Base-by-base conservation (phyloP, 2,113 vertebrate genomes). In the Columbina picui region DNA sequence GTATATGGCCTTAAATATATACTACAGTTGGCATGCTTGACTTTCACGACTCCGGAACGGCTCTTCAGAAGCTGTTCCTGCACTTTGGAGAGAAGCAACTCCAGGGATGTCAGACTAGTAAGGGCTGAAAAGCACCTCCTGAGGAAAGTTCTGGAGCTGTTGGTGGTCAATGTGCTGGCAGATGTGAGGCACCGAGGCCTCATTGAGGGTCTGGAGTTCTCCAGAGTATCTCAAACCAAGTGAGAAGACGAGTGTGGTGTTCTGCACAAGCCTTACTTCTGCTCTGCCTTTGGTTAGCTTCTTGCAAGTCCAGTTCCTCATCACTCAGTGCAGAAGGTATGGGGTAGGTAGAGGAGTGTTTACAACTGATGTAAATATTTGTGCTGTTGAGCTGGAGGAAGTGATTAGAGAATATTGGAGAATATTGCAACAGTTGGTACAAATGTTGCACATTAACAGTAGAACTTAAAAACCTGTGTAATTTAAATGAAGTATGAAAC, bases 401-500 rank as follows among this genome's bases (percentile, higher is more conserved):
- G 93, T n/a, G 80, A 89, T 47, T 38, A 36, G 86, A 93, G 60
- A 82, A 55, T 59, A 56, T 32, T 38, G 43, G 86, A 93, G 60
- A 82, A 55, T 59, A 56, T 32, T 74, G 85, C 79, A 89, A 59
- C 87, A 73, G 78, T 52, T 75, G 52, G 53, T 81, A 87, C 26
- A 87, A 80, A 77, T 43, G 91, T 85, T 93, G 94, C 74, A 49
- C 1, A 1, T 55, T 69, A 81, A 81, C 27, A 82, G 56, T 81
- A 84, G 71, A 84, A 91, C 53, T 57, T 81, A 68, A 90, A 86
- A 84, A 52, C 52, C 59, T 73, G 32, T 75, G 65, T 81, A 92
- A 92, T 69, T 89, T 86, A 94, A 96, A 96, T 94, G 94, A 95
- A 95, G 93, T 93, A 92, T 71, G 32, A 64, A 96, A 96, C 90